These are phyloP conservation scores for Gerris lacustris DNA, from an alignment of 2,888 invertebrate species.

Conservation along the genomic window DNA sequence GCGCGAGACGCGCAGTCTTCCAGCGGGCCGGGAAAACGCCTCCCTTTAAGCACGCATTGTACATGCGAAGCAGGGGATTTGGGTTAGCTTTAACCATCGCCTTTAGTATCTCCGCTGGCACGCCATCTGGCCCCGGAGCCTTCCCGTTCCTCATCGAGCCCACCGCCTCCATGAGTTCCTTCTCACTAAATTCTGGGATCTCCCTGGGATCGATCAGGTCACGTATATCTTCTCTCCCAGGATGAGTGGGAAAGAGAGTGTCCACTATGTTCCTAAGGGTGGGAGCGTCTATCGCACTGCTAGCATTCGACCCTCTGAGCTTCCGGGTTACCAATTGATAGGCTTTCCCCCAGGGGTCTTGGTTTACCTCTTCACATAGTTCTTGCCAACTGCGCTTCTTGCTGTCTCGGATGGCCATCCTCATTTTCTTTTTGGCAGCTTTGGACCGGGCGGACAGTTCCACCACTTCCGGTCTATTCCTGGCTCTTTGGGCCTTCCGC, in stretches of 20 bases:
- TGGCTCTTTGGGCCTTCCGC: conserved; percentile 10
- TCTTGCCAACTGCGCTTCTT: conserved; percentile 27
- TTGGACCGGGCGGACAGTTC: conserved; percentile 3
- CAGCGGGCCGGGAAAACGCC: background rate
- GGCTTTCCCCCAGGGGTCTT: conserved; percentile 19
- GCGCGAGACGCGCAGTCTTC: conserved; percentile 4
- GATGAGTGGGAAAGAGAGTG: no score
- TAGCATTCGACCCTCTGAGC: no score
- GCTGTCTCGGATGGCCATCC: conserved; percentile 16
- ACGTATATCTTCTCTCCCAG: no score
- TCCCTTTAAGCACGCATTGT: background rate
- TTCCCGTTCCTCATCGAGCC: no score
- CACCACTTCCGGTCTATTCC: conserved; percentile 4
- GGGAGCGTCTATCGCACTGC: no score
- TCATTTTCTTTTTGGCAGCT: background rate
- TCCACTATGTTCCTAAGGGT: no score
- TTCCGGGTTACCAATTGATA: conserved; percentile 15
- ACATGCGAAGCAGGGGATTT: background rate
- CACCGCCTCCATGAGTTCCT: no score
- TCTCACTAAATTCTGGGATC: no score
- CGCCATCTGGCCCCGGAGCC: no score
- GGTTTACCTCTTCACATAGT: conserved; percentile 25
- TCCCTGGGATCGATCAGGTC: no score
- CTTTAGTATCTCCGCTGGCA: no score
- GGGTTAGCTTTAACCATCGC: background rate